These are phyloP conservation scores for Candidula unifasciata DNA, from an alignment of 2,888 invertebrate species.

Conservation along the genomic window DNA sequence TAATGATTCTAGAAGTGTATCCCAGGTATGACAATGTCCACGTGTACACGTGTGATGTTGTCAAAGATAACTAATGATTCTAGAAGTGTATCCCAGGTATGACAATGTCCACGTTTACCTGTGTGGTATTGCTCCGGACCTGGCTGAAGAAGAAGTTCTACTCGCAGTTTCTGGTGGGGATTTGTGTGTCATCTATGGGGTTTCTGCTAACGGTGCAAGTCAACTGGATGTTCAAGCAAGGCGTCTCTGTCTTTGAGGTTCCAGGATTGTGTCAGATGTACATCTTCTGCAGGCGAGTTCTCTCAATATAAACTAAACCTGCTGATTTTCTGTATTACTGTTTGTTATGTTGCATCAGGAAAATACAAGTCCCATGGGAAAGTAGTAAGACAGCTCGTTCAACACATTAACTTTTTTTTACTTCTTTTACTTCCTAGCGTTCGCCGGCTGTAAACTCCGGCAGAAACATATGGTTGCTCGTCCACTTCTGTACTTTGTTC, in stretches of 20 bases:
- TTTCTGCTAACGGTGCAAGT: constrained; percentile 62
- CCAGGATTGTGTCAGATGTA: constrained; percentile 67
- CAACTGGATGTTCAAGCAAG: constrained; percentile 62
- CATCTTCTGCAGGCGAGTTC: constrained; percentile 56
- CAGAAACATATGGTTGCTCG: too few species aligned
- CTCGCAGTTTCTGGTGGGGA: constrained; percentile 62
- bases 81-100: constrained; percentile 53
- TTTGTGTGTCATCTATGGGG: constrained; percentile 60
- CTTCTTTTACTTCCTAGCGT: too few species aligned
- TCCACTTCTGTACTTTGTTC: too few species aligned
- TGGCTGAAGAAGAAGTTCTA: constrained; percentile 61
- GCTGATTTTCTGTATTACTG: too few species aligned
- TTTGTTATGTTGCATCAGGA: too few species aligned
- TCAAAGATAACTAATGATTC: background rate
- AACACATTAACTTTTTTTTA: too few species aligned
- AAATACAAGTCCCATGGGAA: too few species aligned
- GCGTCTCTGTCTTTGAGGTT: constrained; percentile 60
- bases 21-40: too few species aligned
- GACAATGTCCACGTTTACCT: constrained; percentile 53
- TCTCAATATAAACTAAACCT: too few species aligned
- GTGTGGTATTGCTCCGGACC: constrained; percentile 59
- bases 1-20: background rate
- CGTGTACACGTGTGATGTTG: background rate
- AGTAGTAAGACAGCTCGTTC: too few species aligned
- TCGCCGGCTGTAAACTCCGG: too few species aligned